Evolutionary conservation across 2,113 vertebrate genomes (phyloP).

Genomic region (Ursus arctos): DNA sequence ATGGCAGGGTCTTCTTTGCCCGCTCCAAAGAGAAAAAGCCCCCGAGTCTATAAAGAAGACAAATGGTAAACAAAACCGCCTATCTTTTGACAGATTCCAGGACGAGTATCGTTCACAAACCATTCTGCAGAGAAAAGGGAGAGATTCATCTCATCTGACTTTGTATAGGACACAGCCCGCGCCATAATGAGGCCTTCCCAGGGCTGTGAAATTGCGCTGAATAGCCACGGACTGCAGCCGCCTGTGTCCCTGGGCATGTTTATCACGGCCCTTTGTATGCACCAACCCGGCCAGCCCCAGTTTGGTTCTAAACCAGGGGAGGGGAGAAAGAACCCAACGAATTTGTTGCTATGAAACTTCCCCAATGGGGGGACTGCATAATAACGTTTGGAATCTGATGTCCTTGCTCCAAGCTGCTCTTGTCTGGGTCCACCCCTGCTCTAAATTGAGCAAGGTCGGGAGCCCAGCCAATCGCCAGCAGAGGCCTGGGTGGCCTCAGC

Average conservation of each 20-base stretch:
- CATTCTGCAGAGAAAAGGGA: constrained; percentile 77
- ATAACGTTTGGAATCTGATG: constrained; percentile 46
- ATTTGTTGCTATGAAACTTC: constrained; percentile 79
- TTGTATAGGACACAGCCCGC: constrained; percentile 77
- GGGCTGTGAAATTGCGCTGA: constrained; percentile 81
- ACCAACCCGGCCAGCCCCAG: constrained; percentile 45
- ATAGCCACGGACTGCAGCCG: constrained; percentile 76
- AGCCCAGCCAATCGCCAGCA: constrained; percentile 61
- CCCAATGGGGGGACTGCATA: constrained; percentile 58
- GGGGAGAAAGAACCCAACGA: constrained; percentile 68
- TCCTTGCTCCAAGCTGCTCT: constrained; percentile 53
- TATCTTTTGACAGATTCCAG: constrained; percentile 72
- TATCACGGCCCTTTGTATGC: constrained; percentile 80
- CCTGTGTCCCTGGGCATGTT: constrained; percentile 76
- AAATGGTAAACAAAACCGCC: constrained; percentile 74
- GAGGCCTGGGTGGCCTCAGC: constrained; percentile 75
- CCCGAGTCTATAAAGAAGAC: constrained; percentile 66
- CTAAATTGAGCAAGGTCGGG: neutral
- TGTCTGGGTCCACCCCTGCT: constrained; percentile 67
- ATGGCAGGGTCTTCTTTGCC: constrained; percentile 37
- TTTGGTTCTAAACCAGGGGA: constrained; percentile 72
- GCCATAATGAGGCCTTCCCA: constrained; percentile 75
- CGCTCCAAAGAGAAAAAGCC: constrained; percentile 60
- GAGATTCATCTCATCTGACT: constrained; percentile 81
- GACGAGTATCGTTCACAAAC: constrained; percentile 69